Conservation (phyloP, 37 sponge, comb jelly and placozoan species). For the Aplysina aerophoba region DNA sequence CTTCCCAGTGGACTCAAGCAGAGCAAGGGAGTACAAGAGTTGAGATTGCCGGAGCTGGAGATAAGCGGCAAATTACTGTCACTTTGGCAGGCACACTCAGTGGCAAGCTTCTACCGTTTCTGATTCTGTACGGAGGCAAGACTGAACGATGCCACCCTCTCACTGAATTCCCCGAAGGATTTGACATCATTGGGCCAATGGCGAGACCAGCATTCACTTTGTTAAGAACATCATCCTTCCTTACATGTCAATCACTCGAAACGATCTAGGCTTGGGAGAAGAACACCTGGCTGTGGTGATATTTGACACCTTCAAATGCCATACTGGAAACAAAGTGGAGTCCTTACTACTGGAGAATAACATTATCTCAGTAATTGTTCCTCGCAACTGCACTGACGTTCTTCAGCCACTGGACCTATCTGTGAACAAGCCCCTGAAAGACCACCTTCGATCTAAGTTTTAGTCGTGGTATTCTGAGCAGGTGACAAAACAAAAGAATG, state of each 20-base stretch:
- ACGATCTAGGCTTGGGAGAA: constrained; percentile 18
- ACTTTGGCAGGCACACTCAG: too few species aligned
- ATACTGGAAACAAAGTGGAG: constrained; percentile 23
- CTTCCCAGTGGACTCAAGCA: too few species aligned
- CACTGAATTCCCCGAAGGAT: constrained; percentile 32
- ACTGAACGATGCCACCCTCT: constrained; percentile 34
- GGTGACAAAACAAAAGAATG: constrained; percentile 32
- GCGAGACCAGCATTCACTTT: constrained; percentile 33
- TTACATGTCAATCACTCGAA: constrained; percentile 21
- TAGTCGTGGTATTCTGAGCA: constrained; percentile 50
- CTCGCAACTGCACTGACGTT: constrained; percentile 44
- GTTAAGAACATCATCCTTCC: constrained; percentile 51
- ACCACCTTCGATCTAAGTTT: constrained; percentile 35
- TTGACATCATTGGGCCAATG: constrained; percentile 62
- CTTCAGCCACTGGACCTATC: constrained; percentile 46
- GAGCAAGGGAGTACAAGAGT: too few species aligned
- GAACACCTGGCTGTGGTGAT: constrained; percentile 43
- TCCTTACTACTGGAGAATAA: constrained; percentile 33
- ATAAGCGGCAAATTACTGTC: too few species aligned
- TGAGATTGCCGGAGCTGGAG: too few species aligned
- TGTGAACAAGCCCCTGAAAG: constrained; percentile 52
- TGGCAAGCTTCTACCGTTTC: too few species aligned
- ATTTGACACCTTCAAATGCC: constrained; percentile 55
- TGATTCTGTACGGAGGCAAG: too few species aligned
- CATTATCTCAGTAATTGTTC: constrained; percentile 41